phyloP scores from a whole-genome alignment of 1,140 invertebrate genomes.

The Phocides pigmalion region DNA sequence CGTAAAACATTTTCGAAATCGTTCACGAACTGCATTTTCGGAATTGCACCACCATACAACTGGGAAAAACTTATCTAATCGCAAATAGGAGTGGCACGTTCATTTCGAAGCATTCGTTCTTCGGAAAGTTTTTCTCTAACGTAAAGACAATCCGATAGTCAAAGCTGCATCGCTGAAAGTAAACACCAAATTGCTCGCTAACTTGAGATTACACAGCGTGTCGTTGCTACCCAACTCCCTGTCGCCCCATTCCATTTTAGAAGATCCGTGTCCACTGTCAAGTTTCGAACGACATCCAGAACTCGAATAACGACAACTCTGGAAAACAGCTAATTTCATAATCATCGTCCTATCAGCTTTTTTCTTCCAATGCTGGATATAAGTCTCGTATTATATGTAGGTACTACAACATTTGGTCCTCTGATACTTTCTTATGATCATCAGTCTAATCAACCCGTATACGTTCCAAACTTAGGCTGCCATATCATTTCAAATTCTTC shows the following conservation, averaged over 20 bases:
- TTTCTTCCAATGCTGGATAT: too few relatives aligned
- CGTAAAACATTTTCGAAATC: neutral
- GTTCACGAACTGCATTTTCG: neutral
- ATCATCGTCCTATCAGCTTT: too few relatives aligned
- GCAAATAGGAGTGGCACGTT: constrained; percentile 20
- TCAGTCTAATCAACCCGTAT: too few relatives aligned
- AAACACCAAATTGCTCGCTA: constrained; percentile 77
- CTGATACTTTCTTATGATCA: too few relatives aligned
- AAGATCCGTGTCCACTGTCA: neutral
- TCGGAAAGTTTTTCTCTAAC: constrained; percentile 34
- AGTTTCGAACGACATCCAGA: neutral
- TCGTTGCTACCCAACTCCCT: constrained; percentile 46
- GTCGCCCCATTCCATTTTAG: constrained; percentile 20
- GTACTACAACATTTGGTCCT: too few relatives aligned
- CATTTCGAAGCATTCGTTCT: constrained; percentile 23
- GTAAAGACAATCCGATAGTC: constrained; percentile 60
- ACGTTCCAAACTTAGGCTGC: too few relatives aligned
- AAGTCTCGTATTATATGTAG: too few relatives aligned
- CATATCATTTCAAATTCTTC: too few relatives aligned
- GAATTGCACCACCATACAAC: neutral
- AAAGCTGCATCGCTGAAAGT: constrained; percentile 66
- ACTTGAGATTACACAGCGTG: constrained; percentile 71
- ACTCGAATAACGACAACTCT: too few relatives aligned
- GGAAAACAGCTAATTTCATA: too few relatives aligned
- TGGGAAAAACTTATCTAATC: constrained; percentile 14